phyloP scores from a whole-genome alignment of 2,113 vertebrate species.

The Oncorhynchus clarkii region DNA sequence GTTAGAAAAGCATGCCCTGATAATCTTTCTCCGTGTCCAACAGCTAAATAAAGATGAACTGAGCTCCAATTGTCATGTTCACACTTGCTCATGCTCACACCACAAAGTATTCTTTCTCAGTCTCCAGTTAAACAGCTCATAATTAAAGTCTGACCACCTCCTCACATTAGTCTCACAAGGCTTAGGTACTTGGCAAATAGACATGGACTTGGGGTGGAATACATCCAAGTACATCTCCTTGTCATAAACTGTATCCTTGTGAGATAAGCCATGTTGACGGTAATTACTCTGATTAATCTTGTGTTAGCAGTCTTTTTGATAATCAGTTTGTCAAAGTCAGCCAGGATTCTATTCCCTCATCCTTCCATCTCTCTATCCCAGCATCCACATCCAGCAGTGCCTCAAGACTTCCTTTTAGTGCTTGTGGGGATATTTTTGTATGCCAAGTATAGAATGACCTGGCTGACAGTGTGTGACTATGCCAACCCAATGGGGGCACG shows the following conservation, averaged over 20 bases:
- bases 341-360: constrained; percentile 51
- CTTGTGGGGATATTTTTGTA: constrained; percentile 39
- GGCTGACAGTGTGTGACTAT: constrained; percentile 43
- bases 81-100: no score
- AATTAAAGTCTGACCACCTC: no score
- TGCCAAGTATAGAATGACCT: constrained; percentile 52
- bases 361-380: no score
- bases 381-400: constrained; percentile 37
- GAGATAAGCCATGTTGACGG: constrained; percentile 55
- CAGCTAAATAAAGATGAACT: no score
- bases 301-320: constrained; percentile 60
- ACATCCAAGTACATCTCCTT: constrained; percentile 24
- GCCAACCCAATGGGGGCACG: constrained; percentile 10
- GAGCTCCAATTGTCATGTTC: no score
- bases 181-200: constrained; percentile 3
- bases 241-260: constrained; percentile 42
- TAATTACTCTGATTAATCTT: constrained; percentile 73
- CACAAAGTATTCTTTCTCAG: no score
- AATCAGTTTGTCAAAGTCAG: constrained; percentile 72
- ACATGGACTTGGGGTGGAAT: neutral
- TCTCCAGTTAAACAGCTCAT: no score
- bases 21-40: no score
- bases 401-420: constrained; percentile 41
- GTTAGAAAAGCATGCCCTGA: no score
- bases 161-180: no score